These are phyloP conservation scores for Hormaphis cornu DNA, from an alignment of 1,140 invertebrate genomes.

Conservation along the genomic window DNA sequence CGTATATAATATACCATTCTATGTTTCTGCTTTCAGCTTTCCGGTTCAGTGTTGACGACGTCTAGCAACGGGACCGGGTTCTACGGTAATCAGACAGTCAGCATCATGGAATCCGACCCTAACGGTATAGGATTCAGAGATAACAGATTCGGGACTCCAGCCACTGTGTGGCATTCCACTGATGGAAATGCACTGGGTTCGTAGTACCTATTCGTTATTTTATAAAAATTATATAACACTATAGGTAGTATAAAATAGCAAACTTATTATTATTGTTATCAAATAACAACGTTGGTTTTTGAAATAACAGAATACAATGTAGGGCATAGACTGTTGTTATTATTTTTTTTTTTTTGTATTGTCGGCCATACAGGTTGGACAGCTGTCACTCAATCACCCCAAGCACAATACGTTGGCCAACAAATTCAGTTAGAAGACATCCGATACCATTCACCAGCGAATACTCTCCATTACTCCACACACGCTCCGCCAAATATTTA, in stretches of 20 bases:
- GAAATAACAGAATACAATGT: not conserved
- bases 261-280: no score
- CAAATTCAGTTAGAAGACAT: constrained; percentile 27
- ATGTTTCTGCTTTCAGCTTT: not conserved
- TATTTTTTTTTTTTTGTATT: not conserved
- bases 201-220: not conserved
- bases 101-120: constrained; percentile 25
- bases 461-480: constrained; percentile 20
- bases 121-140: constrained; percentile 15
- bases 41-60: constrained; percentile 5
- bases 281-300: not conserved
- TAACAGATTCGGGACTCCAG: constrained; percentile 13
- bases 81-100: constrained; percentile 18
- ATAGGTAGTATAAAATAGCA: no score
- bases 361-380: constrained; percentile 4
- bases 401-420: constrained; percentile 15
- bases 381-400: constrained; percentile 18
- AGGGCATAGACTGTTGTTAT: no score
- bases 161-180: constrained; percentile 18
- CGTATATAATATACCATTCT: not conserved
- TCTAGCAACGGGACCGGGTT: constrained; percentile 9
- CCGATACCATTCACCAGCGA: constrained; percentile 16
- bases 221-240: no score
- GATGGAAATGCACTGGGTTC: constrained; percentile 19
- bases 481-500: constrained; percentile 19